phyloP scores from a whole-genome alignment of 2,113 vertebrate genomes.

The Mandrillus leucophaeus region DNA sequence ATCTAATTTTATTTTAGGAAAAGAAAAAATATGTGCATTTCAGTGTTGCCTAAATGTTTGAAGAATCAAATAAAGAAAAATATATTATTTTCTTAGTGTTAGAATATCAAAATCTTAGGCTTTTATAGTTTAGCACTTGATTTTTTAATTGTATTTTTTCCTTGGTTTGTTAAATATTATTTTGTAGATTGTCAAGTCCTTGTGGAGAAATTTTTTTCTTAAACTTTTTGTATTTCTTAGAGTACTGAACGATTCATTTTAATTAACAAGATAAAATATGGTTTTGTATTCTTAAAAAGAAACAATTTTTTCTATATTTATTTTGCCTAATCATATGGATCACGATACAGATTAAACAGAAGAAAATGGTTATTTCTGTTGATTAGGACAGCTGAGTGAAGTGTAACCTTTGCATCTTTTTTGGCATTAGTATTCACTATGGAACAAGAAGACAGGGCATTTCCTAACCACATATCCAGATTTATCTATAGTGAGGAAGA shows the following conservation, averaged over 20 bases:
- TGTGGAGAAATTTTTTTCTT: neutral
- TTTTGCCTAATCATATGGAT: neutral
- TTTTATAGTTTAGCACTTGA: neutral
- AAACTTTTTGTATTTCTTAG: constrained; percentile 21
- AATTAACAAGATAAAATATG: constrained; percentile 15
- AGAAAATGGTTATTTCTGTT: neutral
- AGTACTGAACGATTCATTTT: constrained; percentile 9
- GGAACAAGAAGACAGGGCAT: neutral
- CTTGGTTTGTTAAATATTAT: neutral
- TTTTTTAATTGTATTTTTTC: constrained; percentile 20
- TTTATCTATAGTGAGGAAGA: neutral
- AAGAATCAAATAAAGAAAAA: constrained; percentile 16
- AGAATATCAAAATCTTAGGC: neutral
- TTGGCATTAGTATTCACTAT: neutral
- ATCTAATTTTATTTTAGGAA: constrained; percentile 81
- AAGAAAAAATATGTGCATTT: constrained; percentile 56
- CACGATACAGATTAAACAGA: neutral
- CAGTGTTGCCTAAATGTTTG: constrained; percentile 35
- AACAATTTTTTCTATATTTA: neutral
- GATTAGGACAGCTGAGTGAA: neutral
- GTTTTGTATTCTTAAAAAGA: constrained; percentile 12
- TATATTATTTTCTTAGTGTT: neutral
- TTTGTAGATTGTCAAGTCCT: constrained; percentile 43
- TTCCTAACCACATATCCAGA: neutral
- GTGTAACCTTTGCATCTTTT: neutral